phyloP scores from a whole-genome alignment of 2,113 vertebrate genomes.

The Emberiza fucata region DNA sequence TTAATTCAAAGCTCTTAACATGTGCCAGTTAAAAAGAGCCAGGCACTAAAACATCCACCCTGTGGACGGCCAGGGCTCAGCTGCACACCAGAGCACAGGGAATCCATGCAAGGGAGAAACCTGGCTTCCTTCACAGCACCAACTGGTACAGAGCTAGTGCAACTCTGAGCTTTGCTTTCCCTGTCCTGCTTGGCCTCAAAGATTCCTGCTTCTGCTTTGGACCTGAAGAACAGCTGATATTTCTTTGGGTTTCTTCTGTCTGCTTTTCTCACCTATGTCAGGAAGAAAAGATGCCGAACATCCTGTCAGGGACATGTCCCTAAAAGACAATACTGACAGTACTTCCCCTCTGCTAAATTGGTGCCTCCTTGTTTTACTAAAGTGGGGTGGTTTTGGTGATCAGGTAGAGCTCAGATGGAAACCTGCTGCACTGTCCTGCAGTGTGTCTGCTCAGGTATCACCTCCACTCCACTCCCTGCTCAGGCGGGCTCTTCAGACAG shows the following conservation, averaged over 20 bases:
- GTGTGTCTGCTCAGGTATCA: neutral
- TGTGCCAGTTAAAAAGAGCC: constrained; percentile 81
- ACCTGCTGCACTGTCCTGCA: neutral
- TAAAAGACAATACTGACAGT: neutral
- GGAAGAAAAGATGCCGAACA: neutral
- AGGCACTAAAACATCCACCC: constrained; percentile 78
- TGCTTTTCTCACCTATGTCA: neutral
- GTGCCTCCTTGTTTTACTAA: neutral
- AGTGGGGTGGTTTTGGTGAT: neutral
- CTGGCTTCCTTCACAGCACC: constrained; percentile 3
- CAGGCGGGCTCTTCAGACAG: neutral
- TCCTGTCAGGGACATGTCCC: neutral
- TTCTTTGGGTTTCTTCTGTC: neutral
- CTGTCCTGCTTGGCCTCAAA: neutral
- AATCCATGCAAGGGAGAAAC: constrained; percentile 51
- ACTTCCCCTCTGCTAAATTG: neutral
- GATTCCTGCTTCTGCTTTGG: neutral
- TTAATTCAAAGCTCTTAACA: constrained; percentile 84
- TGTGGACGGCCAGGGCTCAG: constrained; percentile 63
- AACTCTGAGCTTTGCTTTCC: neutral
- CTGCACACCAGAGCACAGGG: constrained; percentile 58
- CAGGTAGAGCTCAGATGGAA: neutral
- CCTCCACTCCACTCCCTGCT: neutral
- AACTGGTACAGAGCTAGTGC: neutral
- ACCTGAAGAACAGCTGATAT: neutral